Evolutionary conservation across 2,888 invertebrate genomes (phyloP), one percentile per base, ranked within the genome.

Genomic region (Bellardia pandia): DNA sequence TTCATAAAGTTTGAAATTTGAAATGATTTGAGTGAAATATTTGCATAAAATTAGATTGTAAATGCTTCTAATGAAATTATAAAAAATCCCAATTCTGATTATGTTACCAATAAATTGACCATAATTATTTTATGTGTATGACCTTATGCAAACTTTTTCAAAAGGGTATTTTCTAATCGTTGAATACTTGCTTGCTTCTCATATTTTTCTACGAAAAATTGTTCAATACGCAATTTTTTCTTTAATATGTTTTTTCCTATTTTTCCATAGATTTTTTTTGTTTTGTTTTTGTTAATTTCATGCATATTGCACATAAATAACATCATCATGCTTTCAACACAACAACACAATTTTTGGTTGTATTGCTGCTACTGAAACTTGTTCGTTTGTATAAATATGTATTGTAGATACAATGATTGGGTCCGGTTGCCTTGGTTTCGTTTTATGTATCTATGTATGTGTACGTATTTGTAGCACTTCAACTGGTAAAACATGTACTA

Each of bases 261-360:
- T 45, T 4, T 45, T 45, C 45, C 37, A 5, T 37, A 4, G 2
- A 13, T 2, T 45, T 45, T 45, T 45, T 45, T 9, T n/a, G n/a
- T n/a, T n/a, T 51, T 16, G 9, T 45, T 76, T 64, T 80, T 72
- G 37, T 81, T 77, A 86, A 86, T 86, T 86, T 86, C 85, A 86
- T 86, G 85, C 85, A 81, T 72, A 72, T 58, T 86, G 85, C 81
- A 86, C 85, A 81, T 81, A 86, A 86, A 86, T 72, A 86, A 72
- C 58, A 86, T 66, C 71, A 72, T 72, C 58, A 77, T 72, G 71
- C 64, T 77, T 58, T 81, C 64, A 72, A 72, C 76, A 72, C 71
- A 64, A 72, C 30, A 66, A 42, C 69, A 79, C 30, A 45, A 45
- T 2, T 56, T 37, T 60, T 62, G 14, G 23, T 40, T 14, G 9